Percentiles rank a stretch among this genome's conserved stretches.
Conservation (phyloP, 1,140 invertebrate species). For the Daktulosphaira vitifoliae region DNA sequence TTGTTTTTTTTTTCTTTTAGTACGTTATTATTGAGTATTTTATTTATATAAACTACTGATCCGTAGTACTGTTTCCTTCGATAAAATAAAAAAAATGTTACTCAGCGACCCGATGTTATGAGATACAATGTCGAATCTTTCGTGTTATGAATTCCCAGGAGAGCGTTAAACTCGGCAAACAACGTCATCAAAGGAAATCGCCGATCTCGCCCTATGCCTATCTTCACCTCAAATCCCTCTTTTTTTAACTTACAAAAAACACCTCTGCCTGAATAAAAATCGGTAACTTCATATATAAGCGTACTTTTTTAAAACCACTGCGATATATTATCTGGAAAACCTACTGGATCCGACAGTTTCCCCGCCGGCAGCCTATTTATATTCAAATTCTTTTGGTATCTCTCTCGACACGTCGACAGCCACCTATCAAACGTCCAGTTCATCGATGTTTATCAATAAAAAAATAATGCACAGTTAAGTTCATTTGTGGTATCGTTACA, state of each 20-base stretch:
- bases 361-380: background rate
- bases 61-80: too few species aligned
- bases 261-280: too few species aligned
- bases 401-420: background rate
- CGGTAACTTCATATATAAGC: background rate
- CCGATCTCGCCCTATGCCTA: conserved; percentile 7
- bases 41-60: too few species aligned
- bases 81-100: too few species aligned
- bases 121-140: conserved; percentile 14
- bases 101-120: background rate
- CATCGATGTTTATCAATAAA: background rate
- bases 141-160: conserved; percentile 10
- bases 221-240: background rate
- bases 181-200: conserved; percentile 16
- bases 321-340: background rate
- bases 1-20: too few species aligned
- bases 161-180: conserved; percentile 17
- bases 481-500: too few species aligned
- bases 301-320: background rate
- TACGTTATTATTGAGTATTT: too few species aligned
- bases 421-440: background rate
- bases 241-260: background rate
- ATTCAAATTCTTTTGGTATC: conserved; percentile 6
- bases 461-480: too few species aligned
- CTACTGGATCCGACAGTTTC: background rate